A percentile compares a stretch with the other conserved stretches of the same genome.
Evolutionary conservation across 2,888 invertebrate genomes (phyloP).

Genomic region (Crepidodera aurea): DNA sequence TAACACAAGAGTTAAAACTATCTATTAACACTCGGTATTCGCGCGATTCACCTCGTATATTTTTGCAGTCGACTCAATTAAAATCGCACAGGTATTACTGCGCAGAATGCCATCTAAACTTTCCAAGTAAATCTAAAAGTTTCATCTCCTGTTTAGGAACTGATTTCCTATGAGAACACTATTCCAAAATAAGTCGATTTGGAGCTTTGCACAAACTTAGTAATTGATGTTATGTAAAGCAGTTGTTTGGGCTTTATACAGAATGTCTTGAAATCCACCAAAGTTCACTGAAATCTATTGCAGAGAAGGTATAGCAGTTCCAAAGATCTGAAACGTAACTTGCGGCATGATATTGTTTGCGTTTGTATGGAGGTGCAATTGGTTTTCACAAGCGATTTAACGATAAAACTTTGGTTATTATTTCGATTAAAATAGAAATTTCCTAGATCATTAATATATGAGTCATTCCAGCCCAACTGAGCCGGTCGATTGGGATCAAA

Average conservation of each 20-base stretch:
- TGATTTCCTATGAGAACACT: constrained; percentile 36
- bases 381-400: not conserved
- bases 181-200: constrained; percentile 33
- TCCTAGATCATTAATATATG: too few relatives aligned
- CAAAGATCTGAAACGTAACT: not conserved
- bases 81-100: constrained; percentile 12
- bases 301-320: not conserved
- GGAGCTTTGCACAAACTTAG: constrained; percentile 27
- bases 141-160: constrained; percentile 29
- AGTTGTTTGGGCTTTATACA: constrained; percentile 24
- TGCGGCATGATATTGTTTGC: not conserved
- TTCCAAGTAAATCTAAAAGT: constrained; percentile 34
- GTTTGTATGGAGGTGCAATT: not conserved
- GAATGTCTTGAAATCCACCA: constrained; percentile 26
- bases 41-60: too few relatives aligned
- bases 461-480: too few relatives aligned
- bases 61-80: constrained; percentile 1
- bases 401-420: not conserved
- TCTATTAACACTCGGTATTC: too few relatives aligned
- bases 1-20: too few relatives aligned
- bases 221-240: constrained; percentile 37
- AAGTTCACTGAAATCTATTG: constrained; percentile 15
- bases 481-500: too few relatives aligned
- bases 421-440: too few relatives aligned
- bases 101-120: constrained; percentile 18